Conservation (phyloP, 2,888 invertebrate species). For the Falcaria lacertinaria region DNA sequence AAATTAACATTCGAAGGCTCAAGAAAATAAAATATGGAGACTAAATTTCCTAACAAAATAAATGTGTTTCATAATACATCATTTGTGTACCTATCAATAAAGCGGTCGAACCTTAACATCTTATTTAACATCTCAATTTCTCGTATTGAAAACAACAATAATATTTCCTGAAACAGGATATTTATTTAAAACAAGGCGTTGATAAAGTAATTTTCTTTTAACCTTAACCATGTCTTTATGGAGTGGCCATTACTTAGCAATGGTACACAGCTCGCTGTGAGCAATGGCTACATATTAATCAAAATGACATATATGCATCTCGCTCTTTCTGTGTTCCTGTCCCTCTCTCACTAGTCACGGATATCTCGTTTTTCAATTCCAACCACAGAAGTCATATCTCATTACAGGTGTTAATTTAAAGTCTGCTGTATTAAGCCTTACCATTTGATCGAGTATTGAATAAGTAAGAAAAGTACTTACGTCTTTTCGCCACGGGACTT, state of each 20-base stretch:
- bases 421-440: slow-evolving; percentile 17
- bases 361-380: slow-evolving; percentile 63
- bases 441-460: slow-evolving; percentile 19
- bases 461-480: slow-evolving; percentile 17
- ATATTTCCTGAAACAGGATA: slow-evolving; percentile 80
- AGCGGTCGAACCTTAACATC: slow-evolving; percentile 71
- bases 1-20: slow-evolving; percentile 44
- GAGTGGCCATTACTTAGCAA: slow-evolving; percentile 80
- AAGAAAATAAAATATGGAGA: slow-evolving; percentile 35
- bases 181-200: slow-evolving; percentile 80
- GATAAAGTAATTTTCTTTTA: slow-evolving; percentile 81
- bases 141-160: slow-evolving; percentile 77
- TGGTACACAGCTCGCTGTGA: slow-evolving; percentile 79
- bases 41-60: slow-evolving; percentile 49
- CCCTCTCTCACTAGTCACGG: slow-evolving; percentile 66
- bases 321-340: slow-evolving; percentile 52
- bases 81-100: slow-evolving; percentile 75
- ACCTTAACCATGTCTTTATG: slow-evolving; percentile 80
- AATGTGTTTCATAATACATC: slow-evolving; percentile 67
- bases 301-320: slow-evolving; percentile 75
- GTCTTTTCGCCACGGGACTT: slow-evolving; percentile 27
- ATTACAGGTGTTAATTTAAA: slow-evolving; percentile 21
- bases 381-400: slow-evolving; percentile 40
- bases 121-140: slow-evolving; percentile 74
- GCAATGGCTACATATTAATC: slow-evolving; percentile 78